Percentiles rank a stretch among this genome's conserved stretches.
Conservation (phyloP, 2,113 vertebrate species). For the Amazona vittata region DNA sequence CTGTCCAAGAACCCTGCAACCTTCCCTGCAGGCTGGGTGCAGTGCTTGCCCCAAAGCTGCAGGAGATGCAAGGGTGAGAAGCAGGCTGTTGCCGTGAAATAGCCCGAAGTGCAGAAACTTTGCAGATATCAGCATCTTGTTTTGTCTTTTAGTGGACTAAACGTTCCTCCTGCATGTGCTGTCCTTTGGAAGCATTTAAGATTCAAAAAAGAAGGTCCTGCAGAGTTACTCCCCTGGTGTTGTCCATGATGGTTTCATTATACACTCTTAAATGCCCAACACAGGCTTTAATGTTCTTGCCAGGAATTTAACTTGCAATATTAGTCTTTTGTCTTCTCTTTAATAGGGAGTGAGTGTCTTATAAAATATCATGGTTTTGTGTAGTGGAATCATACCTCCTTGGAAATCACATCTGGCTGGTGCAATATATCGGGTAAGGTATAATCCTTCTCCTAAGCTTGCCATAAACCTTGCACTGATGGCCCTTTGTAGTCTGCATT, state of each 20-base stretch:
- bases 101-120: neutral
- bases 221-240: neutral
- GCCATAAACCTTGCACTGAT: neutral
- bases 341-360: fast-evolving
- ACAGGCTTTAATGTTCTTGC: neutral
- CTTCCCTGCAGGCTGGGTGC: fast-evolving
- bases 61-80: neutral
- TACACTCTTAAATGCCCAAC: neutral
- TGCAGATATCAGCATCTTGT: neutral
- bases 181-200: neutral
- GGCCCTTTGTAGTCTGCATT: neutral
- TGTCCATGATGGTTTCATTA: neutral
- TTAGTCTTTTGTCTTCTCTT: neutral
- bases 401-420: neutral
- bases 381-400: neutral
- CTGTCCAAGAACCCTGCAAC: neutral
- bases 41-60: fast-evolving
- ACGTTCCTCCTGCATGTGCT: neutral
- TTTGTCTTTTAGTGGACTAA: neutral
- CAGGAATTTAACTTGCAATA: neutral
- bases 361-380: fast-evolving
- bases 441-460: neutral
- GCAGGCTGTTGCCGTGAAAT: neutral
- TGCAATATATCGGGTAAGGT: neutral
- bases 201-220: neutral